These are phyloP conservation scores for Ferdinandea cuprea DNA, from an alignment of 2,888 invertebrate species.

Conservation along the genomic window DNA sequence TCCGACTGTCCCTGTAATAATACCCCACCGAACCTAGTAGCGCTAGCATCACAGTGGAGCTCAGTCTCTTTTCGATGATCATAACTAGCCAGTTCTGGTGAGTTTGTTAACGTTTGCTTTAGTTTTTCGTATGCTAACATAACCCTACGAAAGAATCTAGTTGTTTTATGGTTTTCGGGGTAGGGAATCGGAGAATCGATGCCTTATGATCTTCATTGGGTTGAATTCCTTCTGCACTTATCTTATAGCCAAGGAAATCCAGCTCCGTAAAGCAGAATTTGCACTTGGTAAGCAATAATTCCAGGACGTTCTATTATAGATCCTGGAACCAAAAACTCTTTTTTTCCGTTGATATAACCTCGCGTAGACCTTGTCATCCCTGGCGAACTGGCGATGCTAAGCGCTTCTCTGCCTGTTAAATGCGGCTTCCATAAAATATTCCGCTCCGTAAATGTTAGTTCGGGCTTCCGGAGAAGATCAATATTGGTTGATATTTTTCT, in stretches of 20 bases:
- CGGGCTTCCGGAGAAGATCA: too few relatives aligned
- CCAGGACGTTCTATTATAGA: slow-evolving; percentile 6
- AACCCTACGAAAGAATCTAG: slow-evolving; percentile 12
- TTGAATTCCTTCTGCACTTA: slow-evolving; percentile 7
- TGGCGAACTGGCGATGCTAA: too few relatives aligned
- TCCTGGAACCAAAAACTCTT: neutral
- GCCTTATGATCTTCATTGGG: slow-evolving; percentile 6
- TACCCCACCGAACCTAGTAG: neutral
- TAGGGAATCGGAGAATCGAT: slow-evolving; percentile 1
- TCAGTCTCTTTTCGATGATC: neutral
- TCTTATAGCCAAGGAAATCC: neutral
- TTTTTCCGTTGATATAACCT: too few relatives aligned
- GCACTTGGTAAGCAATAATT: neutral
- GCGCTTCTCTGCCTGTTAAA: too few relatives aligned
- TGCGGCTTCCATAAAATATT: too few relatives aligned
- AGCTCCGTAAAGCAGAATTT: neutral
- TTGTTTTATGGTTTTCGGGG: neutral
- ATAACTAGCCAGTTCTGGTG: neutral
- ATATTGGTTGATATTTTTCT: too few relatives aligned
- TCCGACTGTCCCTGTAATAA: slow-evolving; percentile 33
- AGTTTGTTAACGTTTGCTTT: neutral
- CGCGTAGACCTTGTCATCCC: too few relatives aligned
- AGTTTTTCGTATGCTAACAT: neutral
- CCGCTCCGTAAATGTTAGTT: too few relatives aligned
- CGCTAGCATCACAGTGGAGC: neutral